A percentile compares a stretch with the other conserved stretches of the same genome.
Conservation (phyloP, 2,113 vertebrate species). For the Boulengeromyrus knoepffleri region DNA sequence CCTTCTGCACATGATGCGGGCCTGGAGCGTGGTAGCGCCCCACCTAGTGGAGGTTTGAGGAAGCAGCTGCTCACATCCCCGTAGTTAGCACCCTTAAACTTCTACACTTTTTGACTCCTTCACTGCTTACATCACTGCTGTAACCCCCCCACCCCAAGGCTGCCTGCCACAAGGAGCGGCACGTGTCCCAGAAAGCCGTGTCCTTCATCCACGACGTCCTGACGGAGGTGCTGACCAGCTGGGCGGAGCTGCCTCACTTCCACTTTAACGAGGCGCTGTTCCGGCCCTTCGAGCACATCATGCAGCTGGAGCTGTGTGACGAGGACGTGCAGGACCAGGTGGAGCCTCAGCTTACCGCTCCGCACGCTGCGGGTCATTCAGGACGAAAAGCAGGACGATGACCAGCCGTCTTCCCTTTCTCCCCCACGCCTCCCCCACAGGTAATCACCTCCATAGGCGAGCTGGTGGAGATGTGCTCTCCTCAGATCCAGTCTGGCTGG, state of each 20-base stretch:
- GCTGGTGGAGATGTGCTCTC: conserved; percentile 91
- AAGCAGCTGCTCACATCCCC: background rate
- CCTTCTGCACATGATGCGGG: conserved; percentile 82
- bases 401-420: background rate
- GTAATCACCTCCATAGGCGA: conserved; percentile 93
- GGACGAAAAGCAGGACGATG: background rate
- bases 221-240: conserved; percentile 83
- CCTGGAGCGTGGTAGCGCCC: conserved; percentile 92
- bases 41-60: conserved; percentile 85
- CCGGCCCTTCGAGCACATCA: conserved; percentile 90
- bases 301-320: conserved; percentile 95
- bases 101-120: too few relatives aligned
- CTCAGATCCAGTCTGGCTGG: conserved; percentile 93
- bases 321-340: conserved; percentile 98
- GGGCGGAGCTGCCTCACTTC: conserved; percentile 85
- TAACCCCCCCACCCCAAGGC: conserved; percentile 56
- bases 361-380: background rate
- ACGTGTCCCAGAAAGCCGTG: conserved; percentile 91
- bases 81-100: background rate
- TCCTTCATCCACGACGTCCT: conserved; percentile 95
- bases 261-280: conserved; percentile 93
- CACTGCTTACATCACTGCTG: background rate
- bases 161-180: conserved; percentile 90
- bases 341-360: background rate
- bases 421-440: conserved; percentile 47